phyloP scores from a whole-genome alignment of 1,140 invertebrate genomes.

The Nasonia giraulti region DNA sequence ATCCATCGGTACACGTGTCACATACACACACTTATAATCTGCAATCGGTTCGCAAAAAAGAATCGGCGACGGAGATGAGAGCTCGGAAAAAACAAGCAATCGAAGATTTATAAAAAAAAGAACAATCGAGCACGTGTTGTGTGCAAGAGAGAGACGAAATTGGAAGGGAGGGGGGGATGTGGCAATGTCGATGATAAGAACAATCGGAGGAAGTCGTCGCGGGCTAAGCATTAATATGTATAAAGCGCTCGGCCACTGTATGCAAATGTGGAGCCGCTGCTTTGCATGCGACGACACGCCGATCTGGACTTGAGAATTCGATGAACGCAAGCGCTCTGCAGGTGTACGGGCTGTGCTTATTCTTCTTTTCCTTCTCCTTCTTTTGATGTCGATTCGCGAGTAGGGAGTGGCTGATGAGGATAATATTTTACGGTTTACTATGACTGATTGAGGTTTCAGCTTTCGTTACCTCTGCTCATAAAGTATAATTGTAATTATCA shows the following conservation, averaged over 20 bases:
- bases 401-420: not conserved
- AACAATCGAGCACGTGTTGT: not conserved
- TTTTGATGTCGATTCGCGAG: not conserved
- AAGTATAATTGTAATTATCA: too few species aligned
- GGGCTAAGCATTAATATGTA: slow-evolving; percentile 67
- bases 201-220: slow-evolving; percentile 70
- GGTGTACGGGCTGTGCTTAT: not conserved
- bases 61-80: too few species aligned
- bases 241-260: slow-evolving; percentile 61
- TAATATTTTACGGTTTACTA: not conserved
- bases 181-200: slow-evolving; percentile 60
- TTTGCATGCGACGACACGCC: slow-evolving; percentile 50
- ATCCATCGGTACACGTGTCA: too few species aligned
- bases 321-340: not conserved
- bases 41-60: too few species aligned
- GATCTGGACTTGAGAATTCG: not conserved
- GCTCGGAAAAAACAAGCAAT: not conserved
- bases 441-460: too few species aligned
- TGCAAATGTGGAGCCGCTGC: slow-evolving; percentile 60
- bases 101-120: not conserved
- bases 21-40: too few species aligned
- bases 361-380: not conserved
- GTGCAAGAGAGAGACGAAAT: not conserved
- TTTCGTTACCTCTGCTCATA: too few species aligned
- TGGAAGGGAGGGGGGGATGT: slow-evolving; percentile 34